Evolutionary conservation across 2,888 invertebrate species (phyloP), one percentile per base, ranked within the genome.

Genomic region (Melitaea athalia): DNA sequence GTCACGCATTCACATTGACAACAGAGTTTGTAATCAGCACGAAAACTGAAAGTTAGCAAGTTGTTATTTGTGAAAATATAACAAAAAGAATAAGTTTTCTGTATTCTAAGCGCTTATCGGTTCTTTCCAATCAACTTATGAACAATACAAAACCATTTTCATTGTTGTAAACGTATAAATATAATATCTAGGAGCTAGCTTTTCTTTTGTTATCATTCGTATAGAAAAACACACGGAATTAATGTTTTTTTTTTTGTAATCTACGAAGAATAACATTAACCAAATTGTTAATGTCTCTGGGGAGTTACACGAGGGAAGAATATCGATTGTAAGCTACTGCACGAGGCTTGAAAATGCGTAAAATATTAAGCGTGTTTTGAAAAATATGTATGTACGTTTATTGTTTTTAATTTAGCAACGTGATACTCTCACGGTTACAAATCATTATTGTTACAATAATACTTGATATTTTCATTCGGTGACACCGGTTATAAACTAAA

Each of bases 11-110:
- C 11, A 47, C 47, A 61, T 47, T 52, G 33, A 57, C 42, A 67
- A 33, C 14, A 33, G 53, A 14, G 62, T 49, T 31, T 55, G 61
- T 47, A 67, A 67, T 67, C 66, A 55, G 60, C 61, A 55, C 66
- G 66, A 67, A 47, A 62, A 55, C 66, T 53, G 59, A 65, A 60
- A 60, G 60, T 65, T 62, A 55, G 61, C 60, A 55, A 62, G 53
- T 67, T 67, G 61, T 61, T 66, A 45, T 59, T 47, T 66, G 53
- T 55, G 49, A 33, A 47, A 60, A 47, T 55, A 55, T 67, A 55
- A 55, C 61, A 67, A 67, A 65, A 33, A 60, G 47, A 49, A 33
- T 42, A 59, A 61, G 53, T 53, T 61, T 33, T 62, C 17, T 53
- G 33, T 55, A 33, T 17, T 50, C 8, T 38, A 57, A 3, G 38